Base-by-base conservation (phyloP, 2,888 invertebrate genomes). In the Phytoseiulus persimilis region DNA sequence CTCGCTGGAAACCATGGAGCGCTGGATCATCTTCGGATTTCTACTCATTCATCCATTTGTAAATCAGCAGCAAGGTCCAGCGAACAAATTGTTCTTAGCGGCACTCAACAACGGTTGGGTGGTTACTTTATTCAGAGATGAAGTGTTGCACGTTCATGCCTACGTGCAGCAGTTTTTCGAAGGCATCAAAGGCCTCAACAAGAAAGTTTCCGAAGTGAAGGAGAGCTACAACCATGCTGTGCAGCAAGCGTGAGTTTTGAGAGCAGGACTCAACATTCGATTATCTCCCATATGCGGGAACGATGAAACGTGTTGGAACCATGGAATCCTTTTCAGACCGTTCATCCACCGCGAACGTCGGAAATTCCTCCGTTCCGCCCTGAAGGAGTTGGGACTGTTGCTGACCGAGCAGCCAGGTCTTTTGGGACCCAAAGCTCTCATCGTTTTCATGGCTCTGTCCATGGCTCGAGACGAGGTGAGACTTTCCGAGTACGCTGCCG, bases 361-460 rank as follows among this genome's bases (percentile, higher is more conserved):
- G 91, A 98, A 99, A 93, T 99, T 98, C 93, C 94, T 99, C 90
- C 95, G 99, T 90, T 97, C 97, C 1, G 97, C 98, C 0, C 93
- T 99, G 32, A 97, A 98, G 92, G 99, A 99, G 93, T 93, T 99
- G 90, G 96, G 97, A 0, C 94, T 98, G 1, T 96, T 99, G 92
- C 95, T 99, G 92, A 97, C 98, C 31, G 99, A 99, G 93, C 98
- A 99, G 93, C 99, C 99, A 2, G 98, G 99, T 0, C 94, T 99
- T 32, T 93, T 99, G 84, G 99, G 99, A 0, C 99, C 99, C 0
- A 99, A 99, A 92, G 97, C 98, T 11, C 94, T 99, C 90, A 95
- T 98, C 92, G 96, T 99, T 91, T 97, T 99, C 92, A 98, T 99
- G 95, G 99, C 97, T 0, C 94, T 99, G 18, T 97, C 97, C 91